Conservation (phyloP, 2,113 vertebrate species). For the Paraplagusia blochii region DNA sequence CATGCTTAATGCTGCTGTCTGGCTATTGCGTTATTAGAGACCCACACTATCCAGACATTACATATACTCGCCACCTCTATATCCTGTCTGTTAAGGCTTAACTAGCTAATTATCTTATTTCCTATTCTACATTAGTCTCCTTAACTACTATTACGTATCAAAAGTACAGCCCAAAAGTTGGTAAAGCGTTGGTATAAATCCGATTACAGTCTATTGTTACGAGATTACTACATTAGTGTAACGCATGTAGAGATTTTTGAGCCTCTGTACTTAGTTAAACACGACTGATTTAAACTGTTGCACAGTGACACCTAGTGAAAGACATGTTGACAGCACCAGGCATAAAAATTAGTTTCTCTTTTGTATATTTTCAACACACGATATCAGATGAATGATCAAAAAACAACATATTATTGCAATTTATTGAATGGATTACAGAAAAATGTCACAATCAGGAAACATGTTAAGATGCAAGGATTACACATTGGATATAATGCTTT, state of each 20-base stretch:
- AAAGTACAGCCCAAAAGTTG: background rate
- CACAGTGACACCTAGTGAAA: conserved; percentile 49
- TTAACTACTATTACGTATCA: background rate
- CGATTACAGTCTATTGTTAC: no score
- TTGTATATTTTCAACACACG: background rate
- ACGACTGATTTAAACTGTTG: conserved; percentile 6
- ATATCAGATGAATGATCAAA: background rate
- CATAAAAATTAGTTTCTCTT: background rate
- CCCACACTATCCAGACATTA: background rate
- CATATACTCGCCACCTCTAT: no score
- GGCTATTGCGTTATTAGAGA: no score
- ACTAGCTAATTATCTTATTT: background rate
- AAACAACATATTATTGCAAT: conserved; percentile 10
- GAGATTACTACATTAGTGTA: no score
- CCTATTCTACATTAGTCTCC: background rate
- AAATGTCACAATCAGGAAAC: conserved; percentile 5
- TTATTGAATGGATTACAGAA: conserved; percentile 46
- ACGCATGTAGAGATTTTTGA: no score
- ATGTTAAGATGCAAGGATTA: conserved; percentile 16
- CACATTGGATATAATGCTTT: conserved; percentile 7
- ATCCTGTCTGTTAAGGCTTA: background rate
- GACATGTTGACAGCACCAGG: conserved; percentile 5
- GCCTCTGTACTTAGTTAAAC: background rate
- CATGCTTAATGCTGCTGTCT: background rate
- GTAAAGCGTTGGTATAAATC: no score